Percentiles rank a stretch among this genome's conserved stretches.
Conservation (phyloP, 2,888 invertebrate genomes). For the Eudemis profundana region DNA sequence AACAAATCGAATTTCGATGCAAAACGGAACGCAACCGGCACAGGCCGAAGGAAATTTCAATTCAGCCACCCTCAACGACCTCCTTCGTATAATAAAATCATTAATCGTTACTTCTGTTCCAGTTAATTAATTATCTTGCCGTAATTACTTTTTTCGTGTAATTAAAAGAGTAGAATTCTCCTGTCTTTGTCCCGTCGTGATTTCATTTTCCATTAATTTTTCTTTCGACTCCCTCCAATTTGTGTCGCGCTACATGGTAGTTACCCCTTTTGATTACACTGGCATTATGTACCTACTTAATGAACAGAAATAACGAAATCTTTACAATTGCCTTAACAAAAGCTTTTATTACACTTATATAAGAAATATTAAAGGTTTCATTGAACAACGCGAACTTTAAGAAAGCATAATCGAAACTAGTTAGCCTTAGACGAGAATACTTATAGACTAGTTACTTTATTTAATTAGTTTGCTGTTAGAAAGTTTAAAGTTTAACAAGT, state of each 20-base stretch:
- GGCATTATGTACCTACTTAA: conserved; percentile 83
- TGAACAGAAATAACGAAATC: conserved; percentile 74
- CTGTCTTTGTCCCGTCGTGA: conserved; percentile 84
- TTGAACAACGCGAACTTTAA: conserved; percentile 21
- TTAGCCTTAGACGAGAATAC: conserved; percentile 28
- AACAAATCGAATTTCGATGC: conserved; percentile 74
- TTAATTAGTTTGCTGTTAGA: conserved; percentile 31
- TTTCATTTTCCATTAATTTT: conserved; percentile 85
- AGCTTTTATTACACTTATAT: conserved; percentile 45
- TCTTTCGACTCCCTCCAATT: conserved; percentile 87
- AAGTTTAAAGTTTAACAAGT: conserved; percentile 29
- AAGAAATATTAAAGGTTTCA: conserved; percentile 15
- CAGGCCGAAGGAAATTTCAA: conserved; percentile 77
- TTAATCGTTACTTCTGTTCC: conserved; percentile 86
- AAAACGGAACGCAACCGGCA: conserved; percentile 66
- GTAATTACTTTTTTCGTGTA: conserved; percentile 86
- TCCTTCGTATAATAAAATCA: conserved; percentile 85
- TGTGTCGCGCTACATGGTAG: conserved; percentile 79
- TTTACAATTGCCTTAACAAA: conserved; percentile 60
- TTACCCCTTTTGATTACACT: conserved; percentile 82
- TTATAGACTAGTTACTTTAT: conserved; percentile 24
- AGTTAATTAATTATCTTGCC: conserved; percentile 86
- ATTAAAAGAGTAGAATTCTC: conserved; percentile 85
- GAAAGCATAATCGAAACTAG: conserved; percentile 34
- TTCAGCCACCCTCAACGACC: conserved; percentile 75